Evolutionary conservation across 2,888 invertebrate species (phyloP).

Genomic region (Drosophila siamana): DNA sequence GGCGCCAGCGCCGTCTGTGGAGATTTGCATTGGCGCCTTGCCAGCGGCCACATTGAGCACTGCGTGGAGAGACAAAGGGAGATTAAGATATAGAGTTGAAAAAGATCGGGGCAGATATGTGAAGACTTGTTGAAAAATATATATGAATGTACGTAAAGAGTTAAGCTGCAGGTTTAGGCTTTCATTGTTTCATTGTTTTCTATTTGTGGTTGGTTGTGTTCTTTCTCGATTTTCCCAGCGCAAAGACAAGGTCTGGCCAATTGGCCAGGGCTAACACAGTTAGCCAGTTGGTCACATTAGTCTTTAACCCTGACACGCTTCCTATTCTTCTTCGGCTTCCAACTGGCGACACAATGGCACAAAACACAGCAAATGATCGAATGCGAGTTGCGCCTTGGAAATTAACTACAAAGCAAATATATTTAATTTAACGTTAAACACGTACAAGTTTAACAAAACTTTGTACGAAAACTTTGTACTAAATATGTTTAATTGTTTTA

Average conservation of each 20-base stretch:
- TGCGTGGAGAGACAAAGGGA: conserved; percentile 84
- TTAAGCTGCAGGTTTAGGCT: conserved; percentile 26
- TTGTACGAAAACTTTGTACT: too few species aligned
- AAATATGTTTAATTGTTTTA: too few species aligned
- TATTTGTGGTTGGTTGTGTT: neutral
- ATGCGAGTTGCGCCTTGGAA: neutral
- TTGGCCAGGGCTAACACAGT: conserved; percentile 56
- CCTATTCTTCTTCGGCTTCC: conserved; percentile 38
- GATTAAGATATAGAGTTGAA: conserved; percentile 13
- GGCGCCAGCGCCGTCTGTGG: conserved; percentile 92
- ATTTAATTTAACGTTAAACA: too few species aligned
- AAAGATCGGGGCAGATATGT: conserved; percentile 9
- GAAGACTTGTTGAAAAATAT: neutral
- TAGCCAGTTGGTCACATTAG: conserved; percentile 25
- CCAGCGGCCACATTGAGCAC: conserved; percentile 97
- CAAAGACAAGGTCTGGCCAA: conserved; percentile 62
- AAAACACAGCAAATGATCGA: neutral
- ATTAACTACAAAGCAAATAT: too few species aligned
- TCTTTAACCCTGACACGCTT: conserved; percentile 67
- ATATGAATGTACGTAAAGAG: too few species aligned
- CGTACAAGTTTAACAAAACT: too few species aligned
- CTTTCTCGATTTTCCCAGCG: conserved; percentile 47
- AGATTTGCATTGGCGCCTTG: conserved; percentile 97
- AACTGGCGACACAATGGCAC: conserved; percentile 12
- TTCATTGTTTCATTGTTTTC: conserved; percentile 46